These are phyloP conservation scores for Rhynchonycteris naso DNA, from an alignment of 2,797 vertebrate genomes.

Conservation along the genomic window DNA sequence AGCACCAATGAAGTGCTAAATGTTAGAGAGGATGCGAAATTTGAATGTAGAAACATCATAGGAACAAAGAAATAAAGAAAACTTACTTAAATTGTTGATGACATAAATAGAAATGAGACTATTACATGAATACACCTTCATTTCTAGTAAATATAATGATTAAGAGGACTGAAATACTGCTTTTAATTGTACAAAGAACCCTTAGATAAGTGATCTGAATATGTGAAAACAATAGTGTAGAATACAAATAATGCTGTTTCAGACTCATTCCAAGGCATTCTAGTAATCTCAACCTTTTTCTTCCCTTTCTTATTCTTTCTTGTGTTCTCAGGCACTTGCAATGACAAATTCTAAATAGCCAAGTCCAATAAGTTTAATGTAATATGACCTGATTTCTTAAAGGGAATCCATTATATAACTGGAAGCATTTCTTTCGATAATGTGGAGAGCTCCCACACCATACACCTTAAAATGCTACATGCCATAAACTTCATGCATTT, in stretches of 20 bases:
- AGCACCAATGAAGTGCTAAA: slow-evolving; percentile 68
- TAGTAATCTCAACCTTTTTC: not conserved
- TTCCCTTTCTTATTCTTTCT: not conserved
- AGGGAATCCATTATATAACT: not conserved
- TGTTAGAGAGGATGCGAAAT: slow-evolving; percentile 46
- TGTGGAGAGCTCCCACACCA: not conserved
- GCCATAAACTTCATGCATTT: not conserved
- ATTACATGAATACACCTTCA: not conserved
- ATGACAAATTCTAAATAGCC: not conserved
- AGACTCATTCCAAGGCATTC: not conserved
- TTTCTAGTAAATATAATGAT: slow-evolving; percentile 4
- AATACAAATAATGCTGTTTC: not conserved
- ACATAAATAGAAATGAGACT: slow-evolving; percentile 48
- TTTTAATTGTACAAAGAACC: slow-evolving; percentile 13
- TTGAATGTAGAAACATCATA: slow-evolving; percentile 12
- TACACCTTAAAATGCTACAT: not conserved
- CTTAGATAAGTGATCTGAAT: slow-evolving; percentile 19
- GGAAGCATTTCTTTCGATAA: not conserved
- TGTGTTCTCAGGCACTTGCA: not conserved
- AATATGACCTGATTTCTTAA: not conserved
- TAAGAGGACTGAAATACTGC: slow-evolving; percentile 21
- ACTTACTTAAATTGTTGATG: slow-evolving; percentile 38
- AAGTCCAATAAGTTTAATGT: not conserved
- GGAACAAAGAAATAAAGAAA: slow-evolving; percentile 22
- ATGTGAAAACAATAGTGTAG: not conserved